A percentile compares a stretch with the other conserved stretches of the same genome.
These are phyloP conservation scores for Zaprionus gabonicus DNA, from an alignment of 1,140 invertebrate genomes.

Conservation along the genomic window DNA sequence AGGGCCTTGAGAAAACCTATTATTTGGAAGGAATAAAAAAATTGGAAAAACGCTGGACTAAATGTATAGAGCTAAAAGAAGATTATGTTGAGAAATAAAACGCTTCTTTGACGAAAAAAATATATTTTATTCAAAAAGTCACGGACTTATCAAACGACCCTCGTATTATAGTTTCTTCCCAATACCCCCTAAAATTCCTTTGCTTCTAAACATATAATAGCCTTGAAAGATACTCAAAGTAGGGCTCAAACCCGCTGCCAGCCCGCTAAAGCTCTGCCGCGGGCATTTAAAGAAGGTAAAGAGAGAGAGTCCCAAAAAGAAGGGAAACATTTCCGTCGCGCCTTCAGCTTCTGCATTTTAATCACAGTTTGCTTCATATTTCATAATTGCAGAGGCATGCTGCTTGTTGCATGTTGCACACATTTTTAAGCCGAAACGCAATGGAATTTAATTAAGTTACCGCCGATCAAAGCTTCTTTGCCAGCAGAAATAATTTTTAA, in stretches of 20 bases:
- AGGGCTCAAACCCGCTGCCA: not conserved
- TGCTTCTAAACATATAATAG: not conserved
- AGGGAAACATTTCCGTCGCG: slow-evolving; percentile 60
- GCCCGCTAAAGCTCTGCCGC: not conserved
- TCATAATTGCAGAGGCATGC: slow-evolving; percentile 57
- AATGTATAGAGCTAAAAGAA: too few species aligned
- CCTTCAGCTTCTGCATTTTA: slow-evolving; percentile 58
- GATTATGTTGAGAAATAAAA: too few species aligned
- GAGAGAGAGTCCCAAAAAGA: not conserved
- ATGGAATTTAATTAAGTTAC: slow-evolving; percentile 71
- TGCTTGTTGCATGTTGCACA: slow-evolving; percentile 49
- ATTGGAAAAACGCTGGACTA: too few species aligned
- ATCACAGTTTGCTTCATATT: slow-evolving; percentile 59
- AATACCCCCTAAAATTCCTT: not conserved
- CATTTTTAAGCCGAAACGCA: slow-evolving; percentile 60
- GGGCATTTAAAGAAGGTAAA: not conserved
- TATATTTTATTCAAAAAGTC: too few species aligned
- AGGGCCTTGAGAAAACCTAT: too few species aligned
- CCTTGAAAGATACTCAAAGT: not conserved
- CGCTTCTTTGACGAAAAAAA: too few species aligned
- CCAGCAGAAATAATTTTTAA: not conserved
- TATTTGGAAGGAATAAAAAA: too few species aligned
- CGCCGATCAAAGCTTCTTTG: slow-evolving; percentile 21
- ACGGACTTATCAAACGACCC: too few species aligned
- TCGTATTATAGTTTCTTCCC: not conserved